phyloP scores from a whole-genome alignment of 2,888 invertebrate genomes.

The Elegia similella region DNA sequence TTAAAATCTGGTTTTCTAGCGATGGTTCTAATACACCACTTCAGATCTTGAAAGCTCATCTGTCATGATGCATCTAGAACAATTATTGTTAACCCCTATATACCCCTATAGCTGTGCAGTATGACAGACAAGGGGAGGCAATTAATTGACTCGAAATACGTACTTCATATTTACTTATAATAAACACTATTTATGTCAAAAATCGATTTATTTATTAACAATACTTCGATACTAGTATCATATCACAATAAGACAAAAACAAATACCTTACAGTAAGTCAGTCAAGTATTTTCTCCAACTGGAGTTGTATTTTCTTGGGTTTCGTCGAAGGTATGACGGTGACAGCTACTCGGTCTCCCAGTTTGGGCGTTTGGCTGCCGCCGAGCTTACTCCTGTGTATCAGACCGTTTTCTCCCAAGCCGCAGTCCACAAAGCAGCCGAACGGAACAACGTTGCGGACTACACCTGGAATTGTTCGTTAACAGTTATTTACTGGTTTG shows the following conservation, averaged over 20 bases:
- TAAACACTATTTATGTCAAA: not conserved
- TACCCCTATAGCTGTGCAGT: no score
- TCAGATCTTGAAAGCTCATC: no score
- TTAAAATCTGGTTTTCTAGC: no score
- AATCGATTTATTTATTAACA: not conserved
- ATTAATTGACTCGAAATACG: no score
- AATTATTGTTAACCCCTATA: no score
- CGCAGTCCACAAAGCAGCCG: conserved; percentile 95
- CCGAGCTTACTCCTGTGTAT: conserved; percentile 84
- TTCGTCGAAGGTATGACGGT: conserved; percentile 82
- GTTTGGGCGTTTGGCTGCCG: conserved; percentile 73
- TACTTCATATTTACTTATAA: not conserved
- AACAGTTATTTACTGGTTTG: no score
- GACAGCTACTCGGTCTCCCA: conserved; percentile 87
- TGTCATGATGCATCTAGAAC: no score
- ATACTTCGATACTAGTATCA: conserved; percentile 15
- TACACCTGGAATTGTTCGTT: conserved; percentile 79
- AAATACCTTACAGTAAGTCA: conserved; percentile 35
- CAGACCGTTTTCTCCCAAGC: conserved; percentile 86
- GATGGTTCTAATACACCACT: no score
- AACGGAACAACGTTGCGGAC: conserved; percentile 94
- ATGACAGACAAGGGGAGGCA: no score
- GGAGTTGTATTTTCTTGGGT: conserved; percentile 81
- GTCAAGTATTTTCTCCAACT: conserved; percentile 66
- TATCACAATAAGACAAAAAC: conserved; percentile 15